These are phyloP conservation scores for Perca fluviatilis DNA, from an alignment of 2,113 vertebrate genomes.

Conservation along the genomic window DNA sequence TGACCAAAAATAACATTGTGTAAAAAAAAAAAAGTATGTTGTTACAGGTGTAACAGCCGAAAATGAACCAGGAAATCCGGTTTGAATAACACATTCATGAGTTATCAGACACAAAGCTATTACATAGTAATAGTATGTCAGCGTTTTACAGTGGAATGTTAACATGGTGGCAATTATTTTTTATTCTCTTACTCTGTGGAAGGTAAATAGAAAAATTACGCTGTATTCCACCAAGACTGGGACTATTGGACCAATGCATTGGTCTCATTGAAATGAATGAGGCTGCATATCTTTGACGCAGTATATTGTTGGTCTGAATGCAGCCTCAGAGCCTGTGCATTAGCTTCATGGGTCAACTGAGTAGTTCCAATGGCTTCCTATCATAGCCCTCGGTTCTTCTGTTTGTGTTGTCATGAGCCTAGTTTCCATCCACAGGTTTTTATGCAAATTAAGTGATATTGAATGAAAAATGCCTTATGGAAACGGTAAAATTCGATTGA, in stretches of 20 bases:
- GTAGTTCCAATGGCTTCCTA: conserved; percentile 8
- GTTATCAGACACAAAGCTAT: background rate
- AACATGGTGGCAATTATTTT: background rate
- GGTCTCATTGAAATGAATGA: conserved; percentile 3
- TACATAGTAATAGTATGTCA: background rate
- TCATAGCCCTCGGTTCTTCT: background rate
- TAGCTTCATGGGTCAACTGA: background rate
- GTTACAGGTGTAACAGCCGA: background rate
- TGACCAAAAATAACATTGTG: background rate
- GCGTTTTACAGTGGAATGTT: background rate
- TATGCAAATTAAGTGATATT: no score
- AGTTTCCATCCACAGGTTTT: no score
- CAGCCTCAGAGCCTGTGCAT: background rate
- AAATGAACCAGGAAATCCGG: background rate
- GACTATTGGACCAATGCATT: background rate
- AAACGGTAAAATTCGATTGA: no score
- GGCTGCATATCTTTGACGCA: conserved; percentile 17
- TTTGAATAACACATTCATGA: background rate
- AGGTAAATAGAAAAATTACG: background rate
- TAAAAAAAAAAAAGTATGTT: background rate
- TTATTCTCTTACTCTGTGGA: background rate
- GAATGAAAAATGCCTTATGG: no score
- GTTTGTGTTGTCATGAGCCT: background rate
- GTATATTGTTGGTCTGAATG: conserved; percentile 12
- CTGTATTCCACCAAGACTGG: background rate